Evolutionary conservation across 2,113 vertebrate genomes (phyloP).

Genomic region (Phainopepla nitens): DNA sequence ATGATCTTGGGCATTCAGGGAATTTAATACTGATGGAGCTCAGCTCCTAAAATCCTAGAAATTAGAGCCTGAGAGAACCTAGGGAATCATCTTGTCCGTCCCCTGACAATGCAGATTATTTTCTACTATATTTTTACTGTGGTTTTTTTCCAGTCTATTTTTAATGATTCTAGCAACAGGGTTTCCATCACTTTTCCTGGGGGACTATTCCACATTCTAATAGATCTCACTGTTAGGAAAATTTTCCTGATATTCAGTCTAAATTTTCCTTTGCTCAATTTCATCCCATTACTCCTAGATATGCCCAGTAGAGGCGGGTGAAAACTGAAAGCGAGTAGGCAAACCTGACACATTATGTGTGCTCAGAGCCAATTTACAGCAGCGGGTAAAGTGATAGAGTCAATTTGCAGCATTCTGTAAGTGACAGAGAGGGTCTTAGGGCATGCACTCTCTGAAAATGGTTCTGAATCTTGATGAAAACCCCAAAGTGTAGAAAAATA

Average conservation of each 20-base stretch:
- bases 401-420: conserved; percentile 68
- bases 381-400: conserved; percentile 59
- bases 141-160: conserved; percentile 46
- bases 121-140: conserved; percentile 47
- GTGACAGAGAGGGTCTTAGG: conserved; percentile 61
- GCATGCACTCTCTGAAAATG: conserved; percentile 60
- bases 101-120: conserved; percentile 52
- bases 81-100: conserved; percentile 48
- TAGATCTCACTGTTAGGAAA: conserved; percentile 67
- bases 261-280: conserved; percentile 69
- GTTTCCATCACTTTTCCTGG: conserved; percentile 54
- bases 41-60: conserved; percentile 63
- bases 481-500: conserved; percentile 41
- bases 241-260: conserved; percentile 62
- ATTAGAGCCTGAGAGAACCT: conserved; percentile 34
- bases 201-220: conserved; percentile 64
- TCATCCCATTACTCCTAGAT: conserved; percentile 67
- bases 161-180: conserved; percentile 56
- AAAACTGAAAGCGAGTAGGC: conserved; percentile 67
- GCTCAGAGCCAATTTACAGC: conserved; percentile 70
- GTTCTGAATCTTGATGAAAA: conserved; percentile 67
- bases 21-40: conserved; percentile 57
- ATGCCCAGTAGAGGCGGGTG: conserved; percentile 62
- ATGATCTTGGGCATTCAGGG: conserved; percentile 57
- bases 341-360: conserved; percentile 64